Conservation (phyloP, 2,888 invertebrate genomes). For the Siphonodentalium dalli region DNA sequence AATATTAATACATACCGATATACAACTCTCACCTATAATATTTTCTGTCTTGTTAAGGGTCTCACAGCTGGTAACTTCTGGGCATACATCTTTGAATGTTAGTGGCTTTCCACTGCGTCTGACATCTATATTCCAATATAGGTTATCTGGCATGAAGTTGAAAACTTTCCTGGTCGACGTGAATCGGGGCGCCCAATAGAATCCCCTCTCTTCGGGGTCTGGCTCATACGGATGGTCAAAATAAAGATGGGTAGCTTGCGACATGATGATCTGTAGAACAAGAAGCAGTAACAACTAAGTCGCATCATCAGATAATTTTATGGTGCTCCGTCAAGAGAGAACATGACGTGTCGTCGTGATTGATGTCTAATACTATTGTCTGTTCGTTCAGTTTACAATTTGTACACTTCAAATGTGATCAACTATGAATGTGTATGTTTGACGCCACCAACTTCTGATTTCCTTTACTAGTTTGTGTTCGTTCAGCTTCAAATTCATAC, state of each 20-base stretch:
- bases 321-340: no score
- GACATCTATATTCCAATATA: constrained; percentile 43
- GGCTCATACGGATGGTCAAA: constrained; percentile 59
- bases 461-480: no score
- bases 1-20: no score
- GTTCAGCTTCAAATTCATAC: no score
- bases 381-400: no score
- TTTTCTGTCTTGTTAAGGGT: constrained; percentile 44
- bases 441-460: no score
- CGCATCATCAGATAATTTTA: no score
- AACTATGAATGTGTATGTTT: no score
- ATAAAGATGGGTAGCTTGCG: constrained; percentile 52
- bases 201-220: constrained; percentile 55
- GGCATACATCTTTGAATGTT: constrained; percentile 37
- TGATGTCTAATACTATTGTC: no score
- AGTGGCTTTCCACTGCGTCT: constrained; percentile 41
- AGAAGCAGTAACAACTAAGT: neutral
- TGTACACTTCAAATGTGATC: no score
- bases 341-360: no score
- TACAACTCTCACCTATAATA: constrained; percentile 49
- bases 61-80: constrained; percentile 35
- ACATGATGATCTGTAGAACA: constrained; percentile 48
- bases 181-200: constrained; percentile 60
- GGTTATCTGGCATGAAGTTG: constrained; percentile 45
- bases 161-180: constrained; percentile 51